Conservation (phyloP, 1,140 invertebrate species). For the Hylaeus anthracinus region DNA sequence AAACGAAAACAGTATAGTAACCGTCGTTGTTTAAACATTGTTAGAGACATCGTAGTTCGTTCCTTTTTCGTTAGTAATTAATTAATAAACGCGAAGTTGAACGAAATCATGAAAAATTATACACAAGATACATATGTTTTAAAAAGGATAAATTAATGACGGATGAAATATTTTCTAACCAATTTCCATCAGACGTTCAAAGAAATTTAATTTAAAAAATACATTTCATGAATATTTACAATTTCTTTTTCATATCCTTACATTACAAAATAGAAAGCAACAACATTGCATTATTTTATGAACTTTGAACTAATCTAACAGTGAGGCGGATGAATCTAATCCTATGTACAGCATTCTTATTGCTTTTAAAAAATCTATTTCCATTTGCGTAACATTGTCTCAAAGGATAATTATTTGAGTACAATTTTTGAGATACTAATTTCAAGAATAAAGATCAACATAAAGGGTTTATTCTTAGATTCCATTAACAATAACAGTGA, state of each 20-base stretch:
- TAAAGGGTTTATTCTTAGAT: background rate
- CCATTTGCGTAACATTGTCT: background rate
- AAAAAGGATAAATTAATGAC: too few relatives aligned
- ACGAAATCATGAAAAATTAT: too few relatives aligned
- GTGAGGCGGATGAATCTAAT: background rate
- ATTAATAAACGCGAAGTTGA: background rate
- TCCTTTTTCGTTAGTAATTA: background rate
- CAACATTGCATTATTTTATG: background rate
- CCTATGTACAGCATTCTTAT: background rate
- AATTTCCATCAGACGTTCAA: background rate
- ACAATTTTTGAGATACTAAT: background rate
- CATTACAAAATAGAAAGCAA: background rate
- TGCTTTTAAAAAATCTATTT: background rate
- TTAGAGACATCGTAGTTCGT: background rate
- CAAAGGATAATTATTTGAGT: background rate
- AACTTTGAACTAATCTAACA: background rate
- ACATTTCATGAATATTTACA: slow-evolving; percentile 36
- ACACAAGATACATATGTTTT: background rate
- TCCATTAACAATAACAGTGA: background rate
- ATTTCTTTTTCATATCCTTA: background rate
- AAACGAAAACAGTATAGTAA: too few relatives aligned
- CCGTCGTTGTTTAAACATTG: background rate
- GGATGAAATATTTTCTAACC: background rate
- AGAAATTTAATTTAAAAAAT: slow-evolving; percentile 34
- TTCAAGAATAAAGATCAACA: background rate